Conservation (phyloP, 2,888 invertebrate species). For the Theodoxus fluviatilis region DNA sequence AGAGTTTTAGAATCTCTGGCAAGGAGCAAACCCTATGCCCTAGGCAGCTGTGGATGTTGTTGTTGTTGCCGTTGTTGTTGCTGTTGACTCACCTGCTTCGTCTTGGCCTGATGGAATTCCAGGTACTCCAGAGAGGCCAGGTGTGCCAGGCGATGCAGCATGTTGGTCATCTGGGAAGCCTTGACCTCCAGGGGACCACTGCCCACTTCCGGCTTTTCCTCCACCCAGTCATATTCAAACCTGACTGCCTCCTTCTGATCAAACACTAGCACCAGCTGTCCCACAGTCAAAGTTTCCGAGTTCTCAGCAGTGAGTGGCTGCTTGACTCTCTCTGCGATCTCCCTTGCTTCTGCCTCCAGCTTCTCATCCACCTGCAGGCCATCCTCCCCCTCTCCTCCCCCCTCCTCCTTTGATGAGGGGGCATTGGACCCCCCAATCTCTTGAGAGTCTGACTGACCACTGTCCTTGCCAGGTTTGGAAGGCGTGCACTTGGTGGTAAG, state of each 20-base stretch:
- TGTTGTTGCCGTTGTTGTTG: too few relatives aligned
- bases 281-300: constrained; percentile 82
- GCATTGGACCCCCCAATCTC: constrained; percentile 8
- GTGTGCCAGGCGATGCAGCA: constrained; percentile 54
- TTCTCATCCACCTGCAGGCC: constrained; percentile 24
- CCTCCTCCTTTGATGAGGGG: constrained; percentile 30
- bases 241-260: constrained; percentile 63
- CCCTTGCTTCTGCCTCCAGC: constrained; percentile 28
- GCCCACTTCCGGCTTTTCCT: constrained; percentile 34
- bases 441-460: background rate
- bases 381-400: constrained; percentile 31
- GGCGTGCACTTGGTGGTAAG: too few relatives aligned
- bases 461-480: constrained; percentile 24
- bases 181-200: constrained; percentile 35
- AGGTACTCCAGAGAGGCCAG: constrained; percentile 58
- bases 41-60: too few relatives aligned
- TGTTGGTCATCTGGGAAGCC: constrained; percentile 47
- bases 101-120: constrained; percentile 36
- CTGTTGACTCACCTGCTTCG: too few relatives aligned
- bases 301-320: constrained; percentile 82
- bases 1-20: too few relatives aligned
- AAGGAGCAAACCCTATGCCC: too few relatives aligned
- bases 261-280: constrained; percentile 85
- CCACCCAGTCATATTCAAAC: constrained; percentile 66
- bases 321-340: constrained; percentile 37